Evolutionary conservation across 1,140 invertebrate species (phyloP).

Genomic region (Aphidius gifuensis): DNA sequence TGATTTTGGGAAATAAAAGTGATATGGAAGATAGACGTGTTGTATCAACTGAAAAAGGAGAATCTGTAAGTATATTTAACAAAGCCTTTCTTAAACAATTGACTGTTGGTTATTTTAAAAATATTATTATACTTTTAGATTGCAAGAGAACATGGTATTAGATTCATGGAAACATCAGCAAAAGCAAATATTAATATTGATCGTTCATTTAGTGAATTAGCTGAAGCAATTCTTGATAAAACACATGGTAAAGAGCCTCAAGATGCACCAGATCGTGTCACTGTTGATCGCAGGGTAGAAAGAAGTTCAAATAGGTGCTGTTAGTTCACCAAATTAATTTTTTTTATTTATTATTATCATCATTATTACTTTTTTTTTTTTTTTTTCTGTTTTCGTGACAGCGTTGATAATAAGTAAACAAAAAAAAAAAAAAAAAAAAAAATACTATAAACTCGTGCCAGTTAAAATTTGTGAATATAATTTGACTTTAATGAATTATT

Average conservation of each 20-base stretch:
- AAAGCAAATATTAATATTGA: conserved; percentile 98
- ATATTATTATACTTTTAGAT: conserved; percentile 65
- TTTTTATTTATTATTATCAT: conserved; percentile 36
- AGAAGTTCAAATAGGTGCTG: conserved; percentile 53
- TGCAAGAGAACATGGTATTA: conserved; percentile 94
- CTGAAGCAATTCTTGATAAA: conserved; percentile 93
- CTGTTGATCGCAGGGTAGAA: conserved; percentile 60
- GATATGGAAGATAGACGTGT: conserved; percentile 97
- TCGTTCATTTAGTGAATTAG: conserved; percentile 93
- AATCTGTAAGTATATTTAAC: conserved; percentile 64
- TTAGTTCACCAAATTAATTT: conserved; percentile 35
- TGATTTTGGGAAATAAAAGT: conserved; percentile 99
- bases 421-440: no score
- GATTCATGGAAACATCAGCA: conserved; percentile 98
- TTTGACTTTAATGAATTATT: no score
- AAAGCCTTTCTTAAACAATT: conserved; percentile 8
- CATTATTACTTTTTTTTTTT: conserved; percentile 14
- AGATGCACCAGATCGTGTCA: conserved; percentile 67
- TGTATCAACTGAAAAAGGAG: conserved; percentile 84
- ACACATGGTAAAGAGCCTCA: conserved; percentile 66
- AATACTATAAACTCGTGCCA: no score
- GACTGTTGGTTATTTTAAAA: neutral
- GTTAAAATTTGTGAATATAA: no score
- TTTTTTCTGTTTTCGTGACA: no score
- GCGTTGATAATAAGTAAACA: conserved; percentile 6